These are phyloP conservation scores for Diceros bicornis DNA, from an alignment of 2,797 vertebrate genomes.

Conservation along the genomic window DNA sequence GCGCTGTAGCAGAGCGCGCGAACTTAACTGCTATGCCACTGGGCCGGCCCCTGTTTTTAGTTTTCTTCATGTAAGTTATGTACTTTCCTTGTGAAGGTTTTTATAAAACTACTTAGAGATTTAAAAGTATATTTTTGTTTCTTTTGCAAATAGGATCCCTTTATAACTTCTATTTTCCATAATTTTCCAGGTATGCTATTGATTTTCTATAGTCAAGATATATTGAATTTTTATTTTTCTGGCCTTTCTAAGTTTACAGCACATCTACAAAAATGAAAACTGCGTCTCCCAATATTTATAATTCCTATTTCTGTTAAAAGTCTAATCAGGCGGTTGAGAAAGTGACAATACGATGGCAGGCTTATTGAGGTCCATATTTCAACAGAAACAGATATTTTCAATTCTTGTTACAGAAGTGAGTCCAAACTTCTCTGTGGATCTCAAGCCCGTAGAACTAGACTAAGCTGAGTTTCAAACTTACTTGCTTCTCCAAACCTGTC, in stretches of 20 bases:
- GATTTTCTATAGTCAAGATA: not conserved
- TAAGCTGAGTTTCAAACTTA: not conserved
- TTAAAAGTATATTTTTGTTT: conserved; percentile 25
- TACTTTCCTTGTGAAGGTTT: not conserved
- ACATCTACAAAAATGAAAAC: conserved; percentile 9
- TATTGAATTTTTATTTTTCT: not conserved
- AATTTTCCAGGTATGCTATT: not conserved
- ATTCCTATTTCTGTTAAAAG: conserved; percentile 15
- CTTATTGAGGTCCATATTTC: not conserved
- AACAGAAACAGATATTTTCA: not conserved
- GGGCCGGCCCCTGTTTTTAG: not conserved
- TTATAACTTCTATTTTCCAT: conserved; percentile 1
- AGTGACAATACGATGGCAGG: not conserved
- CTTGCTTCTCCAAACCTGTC: not conserved
- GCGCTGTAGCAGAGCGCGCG: no score
- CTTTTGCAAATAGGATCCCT: not conserved
- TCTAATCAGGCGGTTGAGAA: not conserved
- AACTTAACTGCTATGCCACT: no score
- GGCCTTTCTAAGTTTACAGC: not conserved
- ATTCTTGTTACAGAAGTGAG: not conserved
- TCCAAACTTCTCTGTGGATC: not conserved
- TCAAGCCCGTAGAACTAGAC: not conserved
- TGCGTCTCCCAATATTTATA: not conserved
- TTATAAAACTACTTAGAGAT: not conserved
- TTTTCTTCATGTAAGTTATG: not conserved